Evolutionary conservation across 2,113 vertebrate species (phyloP), one percentile per base, ranked within the genome.

Genomic region (Pimephales promelas): DNA sequence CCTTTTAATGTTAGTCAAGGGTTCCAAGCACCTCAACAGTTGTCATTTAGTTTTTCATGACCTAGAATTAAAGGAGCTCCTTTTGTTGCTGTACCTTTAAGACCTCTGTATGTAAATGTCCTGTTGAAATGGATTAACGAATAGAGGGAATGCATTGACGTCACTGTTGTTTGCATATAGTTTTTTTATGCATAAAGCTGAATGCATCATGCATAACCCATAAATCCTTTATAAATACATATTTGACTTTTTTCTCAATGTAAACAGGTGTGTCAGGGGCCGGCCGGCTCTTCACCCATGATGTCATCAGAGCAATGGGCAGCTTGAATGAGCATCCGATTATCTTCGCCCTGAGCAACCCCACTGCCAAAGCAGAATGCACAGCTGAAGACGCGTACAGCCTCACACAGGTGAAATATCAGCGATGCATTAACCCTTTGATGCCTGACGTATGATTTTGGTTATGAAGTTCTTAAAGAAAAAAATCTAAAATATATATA

Each of bases 301-400:
- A 95, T 0, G 96, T 99, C 70, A 92, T 99, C 84, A 95, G 88
- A 87, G 89, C 95, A 5, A 98, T 99, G 97, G 97, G 93, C 3
- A 45, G 89, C 0, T 92, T 97, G 85, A 99, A 99, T 14, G 94
- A 98, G 70, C 91, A 92, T 0, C 98, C 98, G 64, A 92, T 99
- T 22, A 96, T 99, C 77, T 99, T 99, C 86, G 97, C 98, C 0
- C 92, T 99, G 1, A 99, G 98, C 86, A 99, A 99, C 91, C 98
- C 98, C 0, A 99, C 98, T 0, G 90, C 43, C 2, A 96, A 97
- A 89, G 97, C 97, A 0, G 98, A 99, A 81, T 99, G 98, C 89
- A 98, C 97, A 0, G 96, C 98, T 0, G 97, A 99, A 89, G 97
- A 99, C 0, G 98, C 97, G 0, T 99, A 99, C 82, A 95, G 90